These are phyloP conservation scores for Holcopasites calliopsidis DNA, from an alignment of 1,140 invertebrate species.

Conservation along the genomic window DNA sequence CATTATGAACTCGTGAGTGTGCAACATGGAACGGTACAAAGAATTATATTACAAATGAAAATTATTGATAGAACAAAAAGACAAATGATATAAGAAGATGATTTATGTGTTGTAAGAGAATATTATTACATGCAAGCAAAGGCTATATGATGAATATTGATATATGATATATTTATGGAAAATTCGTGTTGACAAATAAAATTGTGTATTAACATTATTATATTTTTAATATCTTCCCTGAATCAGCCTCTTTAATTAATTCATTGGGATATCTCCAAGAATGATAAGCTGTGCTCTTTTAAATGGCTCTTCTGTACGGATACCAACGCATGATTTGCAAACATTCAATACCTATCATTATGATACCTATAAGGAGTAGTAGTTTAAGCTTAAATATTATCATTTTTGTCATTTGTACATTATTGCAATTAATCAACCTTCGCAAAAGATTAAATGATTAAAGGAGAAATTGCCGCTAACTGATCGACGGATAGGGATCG, in stretches of 20 bases:
- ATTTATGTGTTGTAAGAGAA: constrained; percentile 50
- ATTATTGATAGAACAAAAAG: neutral
- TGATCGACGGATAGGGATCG: no score
- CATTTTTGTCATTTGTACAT: no score
- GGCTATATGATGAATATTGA: constrained; percentile 68
- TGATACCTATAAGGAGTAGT: no score
- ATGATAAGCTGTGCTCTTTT: no score
- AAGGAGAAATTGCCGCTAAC: no score
- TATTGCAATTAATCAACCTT: no score
- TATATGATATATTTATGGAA: constrained; percentile 76
- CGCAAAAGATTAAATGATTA: no score
- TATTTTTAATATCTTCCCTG: neutral
- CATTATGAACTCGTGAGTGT: constrained; percentile 47
- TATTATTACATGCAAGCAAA: constrained; percentile 60
- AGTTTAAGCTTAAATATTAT: no score
- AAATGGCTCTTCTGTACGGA: no score
- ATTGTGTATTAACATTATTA: constrained; percentile 66
- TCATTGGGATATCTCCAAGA: no score
- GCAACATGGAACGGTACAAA: constrained; percentile 63
- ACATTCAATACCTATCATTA: no score
- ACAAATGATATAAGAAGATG: constrained; percentile 39
- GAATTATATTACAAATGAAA: constrained; percentile 49
- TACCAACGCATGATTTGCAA: no score
- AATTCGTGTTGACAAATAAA: constrained; percentile 74
- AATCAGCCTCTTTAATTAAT: neutral